phyloP scores from a whole-genome alignment of 2,888 invertebrate species.

The Plagiodera versicolora region DNA sequence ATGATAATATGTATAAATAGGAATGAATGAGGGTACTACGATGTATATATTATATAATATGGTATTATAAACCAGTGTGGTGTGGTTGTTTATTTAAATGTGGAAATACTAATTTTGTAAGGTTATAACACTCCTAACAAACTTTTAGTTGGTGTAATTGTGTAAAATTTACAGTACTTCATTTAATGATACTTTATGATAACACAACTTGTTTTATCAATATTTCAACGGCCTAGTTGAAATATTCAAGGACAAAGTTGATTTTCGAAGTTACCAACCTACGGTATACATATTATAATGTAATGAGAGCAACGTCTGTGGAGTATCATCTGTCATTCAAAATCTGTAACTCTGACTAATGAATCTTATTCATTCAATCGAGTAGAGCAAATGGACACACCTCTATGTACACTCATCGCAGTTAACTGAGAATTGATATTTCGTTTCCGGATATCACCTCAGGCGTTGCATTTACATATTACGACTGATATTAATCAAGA shows the following conservation, averaged over 20 bases:
- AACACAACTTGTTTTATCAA: constrained; percentile 38
- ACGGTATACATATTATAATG: constrained; percentile 46
- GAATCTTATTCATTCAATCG: too few species aligned
- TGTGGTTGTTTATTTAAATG: constrained; percentile 41
- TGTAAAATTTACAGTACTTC: constrained; percentile 26
- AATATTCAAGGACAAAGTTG: constrained; percentile 31
- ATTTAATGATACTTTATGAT: background rate
- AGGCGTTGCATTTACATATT: constrained; percentile 38
- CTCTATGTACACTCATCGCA: too few species aligned
- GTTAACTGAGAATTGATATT: too few species aligned
- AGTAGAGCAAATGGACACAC: too few species aligned
- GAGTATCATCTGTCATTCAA: background rate
- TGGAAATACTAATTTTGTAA: constrained; percentile 43
- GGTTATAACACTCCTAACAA: constrained; percentile 31
- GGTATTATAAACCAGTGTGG: constrained; percentile 40
- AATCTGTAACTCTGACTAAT: constrained; percentile 18
- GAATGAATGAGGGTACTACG: constrained; percentile 44
- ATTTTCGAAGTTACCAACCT: constrained; percentile 33
- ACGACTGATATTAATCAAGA: constrained; percentile 41
- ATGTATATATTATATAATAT: constrained; percentile 37
- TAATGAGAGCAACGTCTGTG: constrained; percentile 42
- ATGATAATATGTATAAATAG: constrained; percentile 45
- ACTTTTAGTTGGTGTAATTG: constrained; percentile 41
- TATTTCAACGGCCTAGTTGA: constrained; percentile 26
- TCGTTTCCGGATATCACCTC: constrained; percentile 10